Evolutionary conservation across 2,113 vertebrate genomes (phyloP).

Genomic region (Pithys albifrons): DNA sequence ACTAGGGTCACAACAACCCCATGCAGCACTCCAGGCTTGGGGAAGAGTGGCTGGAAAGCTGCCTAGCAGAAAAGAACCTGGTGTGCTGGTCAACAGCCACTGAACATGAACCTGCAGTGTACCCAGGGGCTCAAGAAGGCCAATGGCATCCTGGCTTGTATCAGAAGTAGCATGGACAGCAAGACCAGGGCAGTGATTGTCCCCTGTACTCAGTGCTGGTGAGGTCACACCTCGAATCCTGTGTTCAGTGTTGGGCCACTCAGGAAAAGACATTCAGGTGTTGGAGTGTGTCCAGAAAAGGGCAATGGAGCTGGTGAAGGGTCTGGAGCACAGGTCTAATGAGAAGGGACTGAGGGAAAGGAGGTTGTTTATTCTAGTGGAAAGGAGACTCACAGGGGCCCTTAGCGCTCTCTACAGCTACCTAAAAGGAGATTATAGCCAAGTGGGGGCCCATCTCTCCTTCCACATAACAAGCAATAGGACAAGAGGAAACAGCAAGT

Average conservation of each 20-base stretch:
- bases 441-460: background rate
- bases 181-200: background rate
- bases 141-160: background rate
- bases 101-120: background rate
- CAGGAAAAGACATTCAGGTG: background rate
- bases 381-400: background rate
- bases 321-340: background rate
- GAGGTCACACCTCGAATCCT: background rate
- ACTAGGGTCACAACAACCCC: background rate
- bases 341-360: background rate
- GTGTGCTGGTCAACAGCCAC: background rate
- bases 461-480: background rate
- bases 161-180: background rate
- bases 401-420: background rate
- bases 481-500: background rate
- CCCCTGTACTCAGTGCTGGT: accelerated
- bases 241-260: background rate
- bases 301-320: background rate
- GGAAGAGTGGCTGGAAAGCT: background rate
- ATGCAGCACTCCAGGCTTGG: background rate
- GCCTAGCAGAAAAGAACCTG: background rate
- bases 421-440: background rate
- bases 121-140: background rate
- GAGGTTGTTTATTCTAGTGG: background rate
- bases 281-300: background rate